Evolutionary conservation across 2,113 vertebrate genomes (phyloP).

Genomic region (Pycnonotus jocosus): DNA sequence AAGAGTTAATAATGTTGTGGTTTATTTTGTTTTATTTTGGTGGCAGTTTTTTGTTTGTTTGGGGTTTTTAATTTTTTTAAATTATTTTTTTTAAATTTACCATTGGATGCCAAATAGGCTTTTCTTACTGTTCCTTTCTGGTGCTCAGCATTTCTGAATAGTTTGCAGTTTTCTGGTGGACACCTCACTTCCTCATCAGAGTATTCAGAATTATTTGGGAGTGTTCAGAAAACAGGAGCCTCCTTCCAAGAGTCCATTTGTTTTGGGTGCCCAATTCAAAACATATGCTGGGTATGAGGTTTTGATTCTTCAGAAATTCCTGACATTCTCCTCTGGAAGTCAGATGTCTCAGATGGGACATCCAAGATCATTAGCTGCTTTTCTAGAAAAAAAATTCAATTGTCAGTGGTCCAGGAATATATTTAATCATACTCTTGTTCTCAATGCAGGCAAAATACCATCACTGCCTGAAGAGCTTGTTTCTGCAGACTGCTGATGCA

Average conservation of each 20-base stretch:
- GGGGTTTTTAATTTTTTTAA: fast-evolving
- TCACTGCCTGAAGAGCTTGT: background rate
- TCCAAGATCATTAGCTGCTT: background rate
- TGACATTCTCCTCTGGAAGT: background rate
- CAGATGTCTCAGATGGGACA: background rate
- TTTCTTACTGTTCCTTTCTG: background rate
- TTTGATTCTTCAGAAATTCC: background rate
- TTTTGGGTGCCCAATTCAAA: background rate
- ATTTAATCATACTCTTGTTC: background rate
- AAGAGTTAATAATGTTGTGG: background rate
- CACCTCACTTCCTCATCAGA: background rate
- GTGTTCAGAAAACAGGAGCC: background rate
- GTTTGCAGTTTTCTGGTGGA: background rate
- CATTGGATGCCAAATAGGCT: background rate
- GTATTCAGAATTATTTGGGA: background rate
- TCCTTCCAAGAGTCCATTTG: background rate
- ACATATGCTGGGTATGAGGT: background rate
- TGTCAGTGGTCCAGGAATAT: background rate
- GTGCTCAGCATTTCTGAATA: background rate
- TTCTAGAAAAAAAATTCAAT: background rate
- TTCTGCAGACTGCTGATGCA: background rate
- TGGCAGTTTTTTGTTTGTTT: background rate
- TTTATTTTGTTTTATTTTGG: background rate
- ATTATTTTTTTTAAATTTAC: background rate
- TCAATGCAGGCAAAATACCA: background rate